A percentile compares a stretch with the other conserved stretches of the same genome.
Conservation (phyloP, 2,113 vertebrate genomes). For the Mus musculus region DNA sequence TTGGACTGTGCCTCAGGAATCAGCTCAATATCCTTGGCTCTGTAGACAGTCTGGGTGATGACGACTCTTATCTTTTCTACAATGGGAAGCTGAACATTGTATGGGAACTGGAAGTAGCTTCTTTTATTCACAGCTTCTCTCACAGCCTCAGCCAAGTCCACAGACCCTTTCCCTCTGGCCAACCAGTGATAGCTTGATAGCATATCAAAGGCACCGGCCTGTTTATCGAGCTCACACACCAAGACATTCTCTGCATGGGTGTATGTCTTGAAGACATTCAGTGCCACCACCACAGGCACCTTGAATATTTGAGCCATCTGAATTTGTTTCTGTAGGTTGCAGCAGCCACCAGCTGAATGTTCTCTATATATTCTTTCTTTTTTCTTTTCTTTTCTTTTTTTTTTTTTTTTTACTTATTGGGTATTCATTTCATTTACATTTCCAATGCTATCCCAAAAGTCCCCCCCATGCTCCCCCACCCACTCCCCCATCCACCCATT, state of each 20-base stretch:
- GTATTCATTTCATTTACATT: too few species aligned
- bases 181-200: constrained; percentile 96
- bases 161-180: constrained; percentile 91
- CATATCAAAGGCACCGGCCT: constrained; percentile 92
- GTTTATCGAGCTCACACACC: constrained; percentile 92
- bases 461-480: too few species aligned
- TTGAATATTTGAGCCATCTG: constrained; percentile 95
- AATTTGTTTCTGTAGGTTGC: constrained; percentile 97
- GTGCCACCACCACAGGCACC: constrained; percentile 95
- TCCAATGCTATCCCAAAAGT: too few species aligned
- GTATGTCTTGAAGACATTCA: constrained; percentile 97
- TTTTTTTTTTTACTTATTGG: too few species aligned
- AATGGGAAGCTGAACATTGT: constrained; percentile 93
- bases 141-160: constrained; percentile 93
- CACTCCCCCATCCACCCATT: too few species aligned
- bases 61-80: constrained; percentile 94
- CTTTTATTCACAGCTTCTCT: constrained; percentile 88
- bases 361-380: constrained; percentile 87
- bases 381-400: too few species aligned
- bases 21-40: constrained; percentile 94
- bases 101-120: constrained; percentile 93
- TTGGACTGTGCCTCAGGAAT: constrained; percentile 91
- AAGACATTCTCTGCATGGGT: constrained; percentile 94
- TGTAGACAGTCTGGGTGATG: constrained; percentile 96
- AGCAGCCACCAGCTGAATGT: constrained; percentile 95